Conservation (phyloP, 2,797 vertebrate genomes). For the Notamacropus eugenii region DNA sequence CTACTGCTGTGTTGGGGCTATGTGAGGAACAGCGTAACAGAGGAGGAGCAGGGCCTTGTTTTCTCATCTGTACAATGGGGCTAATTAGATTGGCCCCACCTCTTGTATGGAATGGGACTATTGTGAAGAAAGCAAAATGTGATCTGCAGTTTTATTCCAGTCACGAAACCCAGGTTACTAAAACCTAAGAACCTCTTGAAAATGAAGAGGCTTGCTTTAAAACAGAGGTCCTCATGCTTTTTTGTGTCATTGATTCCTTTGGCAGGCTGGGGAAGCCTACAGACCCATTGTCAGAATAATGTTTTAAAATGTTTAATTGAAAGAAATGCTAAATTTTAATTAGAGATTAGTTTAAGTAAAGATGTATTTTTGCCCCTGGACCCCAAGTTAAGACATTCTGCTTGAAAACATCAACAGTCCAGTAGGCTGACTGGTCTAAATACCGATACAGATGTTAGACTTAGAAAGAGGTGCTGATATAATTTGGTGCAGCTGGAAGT, state of each 20-base stretch:
- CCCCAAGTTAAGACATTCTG: not conserved
- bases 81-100: not conserved
- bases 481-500: conserved; percentile 49
- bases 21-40: not conserved
- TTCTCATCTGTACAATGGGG: not conserved
- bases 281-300: not conserved
- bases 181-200: not conserved
- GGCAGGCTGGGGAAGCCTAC: not conserved
- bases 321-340: not conserved
- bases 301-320: not conserved
- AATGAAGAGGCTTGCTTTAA: not conserved
- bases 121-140: not conserved
- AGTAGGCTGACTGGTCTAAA: not conserved
- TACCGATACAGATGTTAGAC: not conserved
- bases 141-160: not conserved
- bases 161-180: not conserved
- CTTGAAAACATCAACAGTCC: not conserved
- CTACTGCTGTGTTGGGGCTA: not conserved
- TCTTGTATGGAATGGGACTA: not conserved
- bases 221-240: not conserved
- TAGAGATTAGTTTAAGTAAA: not conserved
- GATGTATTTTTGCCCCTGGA: not conserved
- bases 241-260: not conserved
- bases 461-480: not conserved
- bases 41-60: not conserved